Evolutionary conservation across 2,797 vertebrate genomes (phyloP), one percentile per base, ranked within the genome.

Genomic region (Eulemur coronatus): DNA sequence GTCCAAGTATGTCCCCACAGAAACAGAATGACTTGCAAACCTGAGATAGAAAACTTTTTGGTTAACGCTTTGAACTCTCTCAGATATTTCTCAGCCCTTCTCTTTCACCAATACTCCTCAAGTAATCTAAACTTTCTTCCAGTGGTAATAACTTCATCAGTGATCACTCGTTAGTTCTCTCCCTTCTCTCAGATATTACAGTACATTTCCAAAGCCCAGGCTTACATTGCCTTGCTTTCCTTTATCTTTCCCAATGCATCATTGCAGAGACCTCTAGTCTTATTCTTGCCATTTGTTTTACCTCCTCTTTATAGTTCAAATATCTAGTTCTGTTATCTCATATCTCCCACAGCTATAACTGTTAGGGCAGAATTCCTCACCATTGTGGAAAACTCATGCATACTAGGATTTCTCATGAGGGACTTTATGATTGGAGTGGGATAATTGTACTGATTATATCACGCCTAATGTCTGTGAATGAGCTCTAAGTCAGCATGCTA

Each of bases 321-420:
- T 92, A 92, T 67, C 67, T 75, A 65, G 5, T 61, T 93, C 73
- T 89, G 18, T 94, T 95, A 65, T 67, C 46, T 78, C 70, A 55
- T 69, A 91, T 26, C 30, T 93, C 38, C 57, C n/a, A 41, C 10
- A 89, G 57, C 59, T 18, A 0, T 92, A 92, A 81, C 61, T 59
- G 80, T 52, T 46, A 38, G 67, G 81, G 28, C 41, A 35, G 38
- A 93, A 85, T 92, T 94, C 70, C 84, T 90, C 46, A 14, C 52
- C 24, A 38, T 41, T 70, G 46, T 50, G 17, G 76, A 91, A 94
- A 90, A 95, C 55, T 57, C 38, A 28, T 22, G 17, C 50, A 15
- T 67, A 67, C 48, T 81, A 82, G 94, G 69, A 90, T 90, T 94
- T 93, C 69, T 43, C 72, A 67, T 65, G 59, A 12, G 33, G 55